Evolutionary conservation across 2,113 vertebrate genomes (phyloP).

Genomic region (Athene cunicularia): DNA sequence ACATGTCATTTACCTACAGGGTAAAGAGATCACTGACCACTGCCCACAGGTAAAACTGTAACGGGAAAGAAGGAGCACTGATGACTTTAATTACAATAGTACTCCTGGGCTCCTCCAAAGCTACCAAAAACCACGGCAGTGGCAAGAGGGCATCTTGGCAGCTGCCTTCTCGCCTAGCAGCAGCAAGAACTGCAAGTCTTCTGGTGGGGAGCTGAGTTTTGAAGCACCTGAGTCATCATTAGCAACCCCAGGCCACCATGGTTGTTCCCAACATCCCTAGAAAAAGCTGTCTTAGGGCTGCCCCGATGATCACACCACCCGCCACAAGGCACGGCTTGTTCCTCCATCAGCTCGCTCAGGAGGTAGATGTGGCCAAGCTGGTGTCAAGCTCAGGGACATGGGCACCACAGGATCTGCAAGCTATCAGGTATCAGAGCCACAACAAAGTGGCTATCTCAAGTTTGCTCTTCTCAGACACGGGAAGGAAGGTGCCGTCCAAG

Average conservation of each 20-base stretch:
- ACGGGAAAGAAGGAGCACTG: fast-evolving
- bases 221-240: neutral
- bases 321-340: neutral
- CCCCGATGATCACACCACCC: neutral
- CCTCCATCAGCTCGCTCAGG: neutral
- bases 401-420: too few species aligned
- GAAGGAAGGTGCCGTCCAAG: too few species aligned
- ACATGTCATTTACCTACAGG: too few species aligned
- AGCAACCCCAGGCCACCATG: neutral
- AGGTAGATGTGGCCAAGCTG: neutral
- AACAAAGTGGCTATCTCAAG: too few species aligned
- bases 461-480: too few species aligned
- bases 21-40: neutral
- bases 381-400: too few species aligned
- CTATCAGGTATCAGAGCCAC: too few species aligned
- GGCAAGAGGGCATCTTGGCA: fast-evolving
- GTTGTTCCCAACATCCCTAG: neutral
- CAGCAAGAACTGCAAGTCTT: too few species aligned
- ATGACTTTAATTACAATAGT: neutral
- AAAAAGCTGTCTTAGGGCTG: neutral
- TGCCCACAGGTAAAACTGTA: neutral
- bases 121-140: neutral
- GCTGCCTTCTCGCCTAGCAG: neutral
- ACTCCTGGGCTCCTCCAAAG: neutral
- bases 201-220: neutral